Conservation (phyloP, 2,797 vertebrate species). For the Parauchenoglanis ngamensis region DNA sequence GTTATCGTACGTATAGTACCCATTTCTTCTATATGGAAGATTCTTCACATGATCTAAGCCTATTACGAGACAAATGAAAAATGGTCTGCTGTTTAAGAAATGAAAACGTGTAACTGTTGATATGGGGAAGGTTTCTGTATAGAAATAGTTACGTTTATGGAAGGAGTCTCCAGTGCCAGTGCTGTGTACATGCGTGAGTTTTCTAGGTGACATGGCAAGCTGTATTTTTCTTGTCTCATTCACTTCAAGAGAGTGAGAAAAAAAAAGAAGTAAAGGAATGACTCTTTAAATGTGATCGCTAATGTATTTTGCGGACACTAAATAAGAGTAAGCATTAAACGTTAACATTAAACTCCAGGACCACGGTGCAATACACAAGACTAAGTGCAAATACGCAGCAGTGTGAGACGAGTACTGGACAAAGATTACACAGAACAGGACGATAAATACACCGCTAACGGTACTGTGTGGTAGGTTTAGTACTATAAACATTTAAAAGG, state of each 20-base stretch:
- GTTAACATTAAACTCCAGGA: not conserved
- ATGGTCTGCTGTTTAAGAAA: not conserved
- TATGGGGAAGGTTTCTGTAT: not conserved
- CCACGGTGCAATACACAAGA: too few species aligned
- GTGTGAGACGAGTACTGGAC: too few species aligned
- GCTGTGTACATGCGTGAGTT: not conserved
- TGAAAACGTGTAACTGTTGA: not conserved
- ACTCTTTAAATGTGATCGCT: not conserved
- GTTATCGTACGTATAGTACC: too few species aligned
- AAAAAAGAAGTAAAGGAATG: not conserved
- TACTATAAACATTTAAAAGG: not conserved
- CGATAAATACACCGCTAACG: too few species aligned
- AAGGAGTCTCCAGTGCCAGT: not conserved
- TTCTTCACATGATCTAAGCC: not conserved
- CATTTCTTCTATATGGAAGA: not conserved
- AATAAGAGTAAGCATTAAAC: too few species aligned
- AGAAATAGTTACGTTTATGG: not conserved
- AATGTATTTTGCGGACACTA: too few species aligned
- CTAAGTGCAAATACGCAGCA: too few species aligned
- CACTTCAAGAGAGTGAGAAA: not conserved
- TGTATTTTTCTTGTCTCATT: not conserved
- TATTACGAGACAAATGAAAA: not conserved
- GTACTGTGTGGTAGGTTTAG: too few species aligned
- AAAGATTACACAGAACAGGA: too few species aligned
- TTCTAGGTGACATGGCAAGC: not conserved